These are phyloP conservation scores for Catharus ustulatus DNA, from an alignment of 2,797 vertebrate genomes.

Conservation along the genomic window DNA sequence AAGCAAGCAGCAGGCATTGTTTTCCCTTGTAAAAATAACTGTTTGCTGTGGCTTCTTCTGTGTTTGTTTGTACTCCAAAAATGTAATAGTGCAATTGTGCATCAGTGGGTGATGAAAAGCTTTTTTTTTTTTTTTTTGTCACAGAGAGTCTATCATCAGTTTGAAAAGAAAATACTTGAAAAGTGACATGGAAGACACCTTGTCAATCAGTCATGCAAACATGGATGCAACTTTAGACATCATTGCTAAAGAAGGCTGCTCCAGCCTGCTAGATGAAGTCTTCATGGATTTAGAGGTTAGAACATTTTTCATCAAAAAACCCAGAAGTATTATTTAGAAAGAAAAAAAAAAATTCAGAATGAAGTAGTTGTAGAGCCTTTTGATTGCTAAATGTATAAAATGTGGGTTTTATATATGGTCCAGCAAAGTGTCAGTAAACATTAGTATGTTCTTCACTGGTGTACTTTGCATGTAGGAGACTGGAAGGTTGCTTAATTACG, in stretches of 20 bases:
- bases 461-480: not conserved
- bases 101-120: not conserved
- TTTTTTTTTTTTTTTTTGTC: slow-evolving; percentile 32
- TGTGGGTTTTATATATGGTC: not conserved
- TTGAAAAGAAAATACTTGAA: slow-evolving; percentile 93
- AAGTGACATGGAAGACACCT: slow-evolving; percentile 74
- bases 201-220: slow-evolving; percentile 76
- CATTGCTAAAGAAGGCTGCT: slow-evolving; percentile 91
- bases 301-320: not conserved
- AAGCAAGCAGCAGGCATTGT: not conserved
- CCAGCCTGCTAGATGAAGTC: slow-evolving; percentile 93
- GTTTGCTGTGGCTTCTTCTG: not conserved
- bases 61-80: not conserved
- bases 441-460: not conserved
- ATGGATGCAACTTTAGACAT: slow-evolving; percentile 87
- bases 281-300: slow-evolving; percentile 95
- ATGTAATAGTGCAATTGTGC: not conserved
- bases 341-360: not conserved
- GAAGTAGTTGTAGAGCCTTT: not conserved
- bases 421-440: not conserved
- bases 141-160: slow-evolving; percentile 93
- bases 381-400: not conserved
- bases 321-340: not conserved
- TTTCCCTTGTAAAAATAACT: not conserved
- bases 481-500: not conserved